A percentile compares a stretch with the other conserved stretches of the same genome.
Evolutionary conservation across 35 echinoderm and acorn worm genomes (phyloP).

Genomic region (Heliocidaris erythrogramma): DNA sequence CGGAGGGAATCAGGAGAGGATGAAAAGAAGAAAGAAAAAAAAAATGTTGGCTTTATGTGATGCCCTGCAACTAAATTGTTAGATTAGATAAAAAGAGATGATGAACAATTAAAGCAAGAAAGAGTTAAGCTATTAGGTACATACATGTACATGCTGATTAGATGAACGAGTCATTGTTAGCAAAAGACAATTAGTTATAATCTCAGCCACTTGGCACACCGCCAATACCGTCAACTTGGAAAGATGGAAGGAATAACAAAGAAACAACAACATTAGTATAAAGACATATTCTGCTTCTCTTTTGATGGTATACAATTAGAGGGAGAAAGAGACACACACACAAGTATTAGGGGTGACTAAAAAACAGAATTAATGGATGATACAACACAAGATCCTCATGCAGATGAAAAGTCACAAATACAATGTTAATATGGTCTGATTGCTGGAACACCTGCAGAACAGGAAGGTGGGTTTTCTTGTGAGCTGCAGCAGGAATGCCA

Average conservation of each 20-base stretch:
- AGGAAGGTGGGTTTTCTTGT: not conserved
- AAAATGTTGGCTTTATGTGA: conserved; percentile 48
- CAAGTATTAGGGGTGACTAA: not conserved
- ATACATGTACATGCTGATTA: not conserved
- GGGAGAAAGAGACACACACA: not conserved
- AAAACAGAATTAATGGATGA: not conserved
- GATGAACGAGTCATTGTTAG: not conserved
- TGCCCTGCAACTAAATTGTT: conserved; percentile 40
- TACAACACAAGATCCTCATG: not conserved
- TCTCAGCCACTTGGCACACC: not conserved
- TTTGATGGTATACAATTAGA: not conserved
- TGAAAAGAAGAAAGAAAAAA: conserved; percentile 48
- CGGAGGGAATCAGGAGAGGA: not conserved
- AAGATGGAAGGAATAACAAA: not conserved
- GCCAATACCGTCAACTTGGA: not conserved
- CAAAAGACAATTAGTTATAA: not conserved
- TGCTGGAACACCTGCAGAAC: not conserved
- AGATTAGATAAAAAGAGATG: not conserved
- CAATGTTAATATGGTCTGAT: not conserved
- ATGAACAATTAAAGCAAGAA: not conserved
- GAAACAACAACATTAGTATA: not conserved
- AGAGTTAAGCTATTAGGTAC: not conserved
- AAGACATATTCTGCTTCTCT: not conserved
- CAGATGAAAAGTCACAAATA: not conserved
- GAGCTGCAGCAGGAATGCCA: not conserved